phyloP scores from a whole-genome alignment of 2,113 vertebrate species.

The Pimephales promelas region DNA sequence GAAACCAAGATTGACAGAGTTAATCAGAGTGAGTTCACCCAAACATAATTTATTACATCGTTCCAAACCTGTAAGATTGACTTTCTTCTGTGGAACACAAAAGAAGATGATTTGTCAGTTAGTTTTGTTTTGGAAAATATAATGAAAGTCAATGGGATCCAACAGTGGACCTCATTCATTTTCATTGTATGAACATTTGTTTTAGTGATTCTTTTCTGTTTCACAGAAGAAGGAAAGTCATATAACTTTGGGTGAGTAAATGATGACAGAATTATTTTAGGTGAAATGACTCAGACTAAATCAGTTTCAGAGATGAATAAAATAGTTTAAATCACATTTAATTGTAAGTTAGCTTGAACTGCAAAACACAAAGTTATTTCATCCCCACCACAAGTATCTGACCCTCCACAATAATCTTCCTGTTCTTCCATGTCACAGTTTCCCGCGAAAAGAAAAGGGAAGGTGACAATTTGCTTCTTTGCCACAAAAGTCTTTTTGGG shows the following conservation, averaged over 20 bases:
- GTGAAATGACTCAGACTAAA: not conserved
- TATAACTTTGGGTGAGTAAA: not conserved
- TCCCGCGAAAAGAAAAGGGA: conserved; percentile 58
- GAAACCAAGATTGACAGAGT: not conserved
- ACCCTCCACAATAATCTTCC: conserved; percentile 31
- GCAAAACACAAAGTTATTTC: conserved; percentile 25
- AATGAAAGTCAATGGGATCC: not conserved
- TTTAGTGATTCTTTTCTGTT: not conserved
- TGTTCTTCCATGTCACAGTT: conserved; percentile 33
- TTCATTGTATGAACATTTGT: not conserved
- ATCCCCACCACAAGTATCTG: conserved; percentile 8
- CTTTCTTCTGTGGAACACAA: too few relatives aligned
- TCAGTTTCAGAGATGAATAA: not conserved
- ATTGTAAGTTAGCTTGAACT: conserved; percentile 7
- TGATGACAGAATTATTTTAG: not conserved
- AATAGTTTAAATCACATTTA: conserved; percentile 4
- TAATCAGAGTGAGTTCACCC: too few relatives aligned
- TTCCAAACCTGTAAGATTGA: too few relatives aligned
- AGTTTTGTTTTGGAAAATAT: not conserved
- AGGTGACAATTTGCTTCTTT: conserved; percentile 71
- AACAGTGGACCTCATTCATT: not conserved
- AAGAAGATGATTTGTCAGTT: too few relatives aligned
- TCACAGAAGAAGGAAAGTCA: not conserved
- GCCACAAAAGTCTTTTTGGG: conserved; percentile 71
- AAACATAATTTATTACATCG: not conserved